Evolutionary conservation across 2,113 vertebrate species (phyloP), one percentile per base, ranked within the genome.

Genomic region (Diadophis punctatus): DNA sequence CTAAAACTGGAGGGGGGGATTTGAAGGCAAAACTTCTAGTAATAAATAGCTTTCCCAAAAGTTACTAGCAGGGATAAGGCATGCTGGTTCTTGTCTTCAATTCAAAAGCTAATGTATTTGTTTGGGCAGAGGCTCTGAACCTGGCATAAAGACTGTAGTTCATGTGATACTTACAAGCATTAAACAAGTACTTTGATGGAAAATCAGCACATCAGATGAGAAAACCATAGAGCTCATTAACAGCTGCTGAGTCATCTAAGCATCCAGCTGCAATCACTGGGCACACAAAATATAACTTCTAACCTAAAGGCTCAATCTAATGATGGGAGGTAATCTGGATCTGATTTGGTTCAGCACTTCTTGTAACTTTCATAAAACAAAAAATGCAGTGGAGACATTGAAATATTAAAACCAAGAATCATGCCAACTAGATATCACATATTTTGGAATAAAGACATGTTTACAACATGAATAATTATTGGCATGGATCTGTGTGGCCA

Each of bases 41-140:
- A 85, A 49, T 23, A 86, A 48, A 49, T 14, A 22, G 10, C 95
- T 96, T 96, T 88, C 96, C 94, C 96, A 96, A 96, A 96, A 95
- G 90, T 96, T 97, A 93, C 94, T 95, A 91, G 58, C 94, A 95
- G 93, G 95, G 87, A 80, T 56, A 74, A 96, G 95, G 93, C 97
- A 90, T 97, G 96, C 97, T 96, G 96, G 91, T 96, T 97, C 97
- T 96, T 97, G 93, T 95, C 94, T 95, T 92, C 48, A 90, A 27
- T 94, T 93, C n/a, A 93, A 95, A 96, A 95, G 96, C 39, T 90
- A 96, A 97, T 96, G 95, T 93, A 91, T 95, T 97, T 89, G 91
- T 95, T 96, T 93, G 91, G 90, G 91, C 96, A 97, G 91, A 94
- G 92, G 92, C 87, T 94, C 94, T 63, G 96, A 56, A 91, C 43